Evolutionary conservation across 2,113 vertebrate genomes (phyloP), one percentile per base, ranked within the genome.

Genomic region (western clawed frog (Xenopus tropicalis)): DNA sequence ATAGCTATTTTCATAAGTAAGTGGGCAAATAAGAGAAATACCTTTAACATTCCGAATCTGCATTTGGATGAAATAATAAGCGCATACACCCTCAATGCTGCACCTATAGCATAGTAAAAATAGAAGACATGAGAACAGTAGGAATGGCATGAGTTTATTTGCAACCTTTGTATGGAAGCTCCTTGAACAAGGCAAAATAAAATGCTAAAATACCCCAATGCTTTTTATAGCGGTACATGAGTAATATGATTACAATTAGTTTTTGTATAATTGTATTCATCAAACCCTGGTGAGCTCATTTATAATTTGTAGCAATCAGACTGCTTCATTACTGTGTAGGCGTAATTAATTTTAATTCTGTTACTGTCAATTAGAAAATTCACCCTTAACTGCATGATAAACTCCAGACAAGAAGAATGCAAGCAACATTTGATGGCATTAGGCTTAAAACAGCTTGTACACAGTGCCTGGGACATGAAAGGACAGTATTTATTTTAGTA

Each of bases 191-290:
- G 11, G 22, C 46, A 48, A 23, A 66, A 48, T 48, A 48, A 48
- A 24, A 52, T 52, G 65, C 44, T 44, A 16, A 24, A 24, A 52
- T 52, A 4, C 16, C 56, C 52, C 16, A 19, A 10, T 23, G 11
- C 17, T 29, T 17, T 23, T 43, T 5, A 29, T 44, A 23, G 14
- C 56, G 10, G 8, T 21, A 54, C 24, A 59, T n/a, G 20, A 70
- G 37, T 20, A 42, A 63, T 54, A 54, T 63, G 81, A 87, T 80
- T 59, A 77, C 37, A 78, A 56, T 77, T 78, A 82, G 66, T 68
- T 71, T 77, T 83, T 68, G 72, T 51, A 84, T 61, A 79, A 81
- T 78, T 42, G 21, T 68, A 80, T 19, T 69, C 56, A 83, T 65
- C 37, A 44, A 44, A 44, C 24, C 1, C 19, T 65, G 17, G 62